A percentile compares a stretch with the other conserved stretches of the same genome.
These are phyloP conservation scores for Leptobrachium leishanense DNA, from an alignment of 2,113 vertebrate species.

Conservation along the genomic window DNA sequence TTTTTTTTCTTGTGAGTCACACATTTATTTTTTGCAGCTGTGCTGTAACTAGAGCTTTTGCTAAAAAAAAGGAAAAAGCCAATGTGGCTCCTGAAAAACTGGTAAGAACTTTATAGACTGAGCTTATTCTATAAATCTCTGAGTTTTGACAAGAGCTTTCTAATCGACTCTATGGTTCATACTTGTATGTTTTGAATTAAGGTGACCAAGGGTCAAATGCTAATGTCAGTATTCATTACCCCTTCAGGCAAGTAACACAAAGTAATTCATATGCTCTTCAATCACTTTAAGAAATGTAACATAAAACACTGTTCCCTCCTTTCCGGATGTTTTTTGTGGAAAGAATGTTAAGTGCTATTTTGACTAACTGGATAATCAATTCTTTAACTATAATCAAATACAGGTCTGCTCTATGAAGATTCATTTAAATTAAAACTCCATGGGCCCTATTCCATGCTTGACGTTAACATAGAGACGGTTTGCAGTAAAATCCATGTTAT, in stretches of 20 bases:
- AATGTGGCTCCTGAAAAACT: not conserved
- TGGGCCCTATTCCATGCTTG: too few species aligned
- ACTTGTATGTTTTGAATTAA: constrained; percentile 28
- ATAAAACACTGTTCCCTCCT: too few species aligned
- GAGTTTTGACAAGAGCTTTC: constrained; percentile 6
- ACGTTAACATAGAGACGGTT: too few species aligned
- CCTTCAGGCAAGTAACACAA: not conserved
- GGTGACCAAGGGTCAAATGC: constrained; percentile 15
- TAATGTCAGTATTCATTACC: not conserved
- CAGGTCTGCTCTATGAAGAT: not conserved
- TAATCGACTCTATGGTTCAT: constrained; percentile 18
- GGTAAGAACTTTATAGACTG: not conserved
- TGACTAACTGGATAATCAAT: not conserved
- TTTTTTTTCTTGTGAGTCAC: not conserved
- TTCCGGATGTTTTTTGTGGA: too few species aligned
- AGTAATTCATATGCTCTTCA: not conserved
- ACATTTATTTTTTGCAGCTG: not conserved
- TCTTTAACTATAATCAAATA: not conserved
- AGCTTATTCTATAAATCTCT: not conserved
- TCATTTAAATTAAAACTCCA: too few species aligned
- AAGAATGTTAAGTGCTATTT: not conserved
- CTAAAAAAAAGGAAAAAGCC: not conserved
- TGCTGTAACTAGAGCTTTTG: not conserved
- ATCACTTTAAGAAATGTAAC: not conserved
- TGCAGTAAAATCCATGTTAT: too few species aligned